A percentile compares a stretch with the other conserved stretches of the same genome.
Evolutionary conservation across 2,888 invertebrate genomes (phyloP).

Genomic region (Lasioglossum malachurum): DNA sequence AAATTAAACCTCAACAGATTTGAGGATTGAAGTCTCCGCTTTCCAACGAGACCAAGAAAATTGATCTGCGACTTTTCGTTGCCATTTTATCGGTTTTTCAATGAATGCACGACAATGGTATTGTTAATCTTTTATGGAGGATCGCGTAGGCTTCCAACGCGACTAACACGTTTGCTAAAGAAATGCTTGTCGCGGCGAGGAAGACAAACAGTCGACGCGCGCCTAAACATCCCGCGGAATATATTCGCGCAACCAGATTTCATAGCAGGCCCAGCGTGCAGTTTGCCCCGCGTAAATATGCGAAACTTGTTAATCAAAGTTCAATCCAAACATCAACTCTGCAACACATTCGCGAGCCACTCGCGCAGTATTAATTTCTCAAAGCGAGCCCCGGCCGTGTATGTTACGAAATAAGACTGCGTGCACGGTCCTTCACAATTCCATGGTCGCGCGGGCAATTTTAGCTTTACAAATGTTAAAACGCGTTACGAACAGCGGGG

Average conservation of each 20-base stretch:
- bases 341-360: conserved; percentile 13
- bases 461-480: background rate
- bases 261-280: background rate
- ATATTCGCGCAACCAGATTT: conserved; percentile 15
- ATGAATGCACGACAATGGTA: background rate
- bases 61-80: background rate
- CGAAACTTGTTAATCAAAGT: conserved; percentile 33
- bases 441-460: background rate
- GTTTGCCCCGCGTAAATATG: conserved; percentile 27
- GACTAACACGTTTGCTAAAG: background rate
- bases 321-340: conserved; percentile 15
- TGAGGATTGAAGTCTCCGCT: background rate
- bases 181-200: background rate
- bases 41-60: background rate
- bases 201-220: background rate
- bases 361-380: conserved; percentile 21
- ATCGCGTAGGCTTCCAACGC: background rate
- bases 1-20: background rate
- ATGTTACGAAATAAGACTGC: conserved; percentile 23
- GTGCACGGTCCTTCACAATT: background rate
- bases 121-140: background rate
- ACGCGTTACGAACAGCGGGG: background rate
- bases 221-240: background rate
- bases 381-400: background rate
- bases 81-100: background rate